Conservation (phyloP, 2,797 vertebrate species). For the Poecilia velifera region DNA sequence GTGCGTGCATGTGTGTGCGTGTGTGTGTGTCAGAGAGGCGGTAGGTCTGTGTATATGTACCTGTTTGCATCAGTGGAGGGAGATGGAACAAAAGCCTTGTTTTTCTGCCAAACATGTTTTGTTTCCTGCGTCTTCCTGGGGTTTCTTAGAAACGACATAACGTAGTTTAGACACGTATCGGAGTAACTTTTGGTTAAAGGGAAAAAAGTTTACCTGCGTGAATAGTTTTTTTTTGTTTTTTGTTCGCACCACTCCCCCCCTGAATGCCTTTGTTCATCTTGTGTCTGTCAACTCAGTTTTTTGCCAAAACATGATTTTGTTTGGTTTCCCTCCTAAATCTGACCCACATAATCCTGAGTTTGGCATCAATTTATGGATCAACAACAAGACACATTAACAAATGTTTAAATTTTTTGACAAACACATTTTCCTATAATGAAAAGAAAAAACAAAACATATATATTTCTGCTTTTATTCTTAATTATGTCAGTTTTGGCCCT, state of each 20-base stretch:
- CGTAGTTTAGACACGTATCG: slow-evolving; percentile 13
- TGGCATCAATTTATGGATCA: not conserved
- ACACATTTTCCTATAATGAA: too few species aligned
- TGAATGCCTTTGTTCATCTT: slow-evolving; percentile 2
- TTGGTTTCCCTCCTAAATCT: slow-evolving; percentile 8
- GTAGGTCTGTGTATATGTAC: slow-evolving; percentile 10
- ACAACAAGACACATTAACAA: not conserved
- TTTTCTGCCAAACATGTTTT: slow-evolving; percentile 34
- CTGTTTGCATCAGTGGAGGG: slow-evolving; percentile 23
- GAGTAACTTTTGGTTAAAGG: not conserved
- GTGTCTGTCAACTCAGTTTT: not conserved
- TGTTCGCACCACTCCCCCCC: not conserved
- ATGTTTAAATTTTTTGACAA: too few species aligned
- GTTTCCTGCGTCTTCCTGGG: slow-evolving; percentile 25
- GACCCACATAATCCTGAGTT: not conserved
- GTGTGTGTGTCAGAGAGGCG: not conserved
- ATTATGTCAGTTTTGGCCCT: too few species aligned
- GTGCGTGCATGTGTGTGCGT: not conserved
- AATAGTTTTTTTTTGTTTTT: not conserved
- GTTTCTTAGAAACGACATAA: slow-evolving; percentile 3
- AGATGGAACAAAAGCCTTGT: slow-evolving; percentile 27
- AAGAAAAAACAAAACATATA: too few species aligned
- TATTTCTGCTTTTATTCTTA: too few species aligned
- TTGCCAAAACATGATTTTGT: slow-evolving; percentile 3
- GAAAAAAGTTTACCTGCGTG: not conserved